Conservation (phyloP, 2,888 invertebrate species). For the Drosophila kuntzei region DNA sequence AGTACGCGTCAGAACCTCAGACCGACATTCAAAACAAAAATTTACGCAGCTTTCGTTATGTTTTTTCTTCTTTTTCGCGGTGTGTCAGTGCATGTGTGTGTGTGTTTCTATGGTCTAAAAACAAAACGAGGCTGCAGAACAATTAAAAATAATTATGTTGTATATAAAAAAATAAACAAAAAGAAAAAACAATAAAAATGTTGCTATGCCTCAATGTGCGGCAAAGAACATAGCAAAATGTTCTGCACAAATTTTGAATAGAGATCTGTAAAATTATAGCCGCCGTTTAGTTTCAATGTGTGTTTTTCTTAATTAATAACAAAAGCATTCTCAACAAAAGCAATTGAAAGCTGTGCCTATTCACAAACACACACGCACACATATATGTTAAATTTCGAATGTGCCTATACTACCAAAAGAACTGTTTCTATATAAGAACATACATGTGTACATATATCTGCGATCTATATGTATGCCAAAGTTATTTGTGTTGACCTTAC, state of each 20-base stretch:
- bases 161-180: constrained; percentile 29
- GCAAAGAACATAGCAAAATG: constrained; percentile 49
- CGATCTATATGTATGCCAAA: constrained; percentile 31
- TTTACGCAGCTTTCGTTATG: constrained; percentile 47
- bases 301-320: constrained; percentile 54
- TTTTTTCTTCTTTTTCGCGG: constrained; percentile 1
- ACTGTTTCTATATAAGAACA: constrained; percentile 21
- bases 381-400: constrained; percentile 44
- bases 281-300: constrained; percentile 41
- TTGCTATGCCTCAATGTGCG: constrained; percentile 41
- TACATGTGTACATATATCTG: constrained; percentile 13
- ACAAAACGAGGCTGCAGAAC: constrained; percentile 61
- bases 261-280: constrained; percentile 45
- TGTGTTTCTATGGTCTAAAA: constrained; percentile 48
- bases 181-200: constrained; percentile 47
- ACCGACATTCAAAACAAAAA: constrained; percentile 27
- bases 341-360: constrained; percentile 47
- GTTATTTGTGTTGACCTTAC: constrained; percentile 65
- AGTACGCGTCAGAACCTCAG: constrained; percentile 62
- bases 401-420: constrained; percentile 38
- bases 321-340: constrained; percentile 34
- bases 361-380: constrained; percentile 3
- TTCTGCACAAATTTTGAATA: constrained; percentile 35
- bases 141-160: constrained; percentile 63
- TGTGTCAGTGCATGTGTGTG: constrained; percentile 21